phyloP scores from a whole-genome alignment of 2,113 vertebrate species.

The Muscicapa adusta region DNA sequence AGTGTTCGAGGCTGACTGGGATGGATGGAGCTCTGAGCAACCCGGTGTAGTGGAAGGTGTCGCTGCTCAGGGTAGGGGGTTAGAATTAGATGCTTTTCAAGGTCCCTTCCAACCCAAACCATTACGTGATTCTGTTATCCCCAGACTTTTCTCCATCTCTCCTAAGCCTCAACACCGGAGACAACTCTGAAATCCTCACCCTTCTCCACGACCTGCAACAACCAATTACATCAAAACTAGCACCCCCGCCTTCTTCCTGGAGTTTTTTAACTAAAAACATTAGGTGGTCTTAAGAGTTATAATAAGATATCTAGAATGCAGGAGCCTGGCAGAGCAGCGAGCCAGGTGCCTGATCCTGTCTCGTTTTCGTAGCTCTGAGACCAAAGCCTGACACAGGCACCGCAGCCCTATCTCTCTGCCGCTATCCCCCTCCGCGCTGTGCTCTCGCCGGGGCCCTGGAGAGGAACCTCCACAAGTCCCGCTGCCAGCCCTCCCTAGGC shows the following conservation, averaged over 20 bases:
- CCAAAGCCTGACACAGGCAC: not conserved
- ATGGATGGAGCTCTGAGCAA: not conserved
- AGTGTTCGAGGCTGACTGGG: not conserved
- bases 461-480: not conserved
- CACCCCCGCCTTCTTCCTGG: rapidly evolving
- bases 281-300: rapidly evolving
- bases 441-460: not conserved
- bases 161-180: no score
- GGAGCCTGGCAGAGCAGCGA: not conserved
- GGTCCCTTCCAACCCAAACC: not conserved
- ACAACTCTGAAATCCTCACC: not conserved
- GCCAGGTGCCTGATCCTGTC: not conserved
- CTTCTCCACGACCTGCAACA: not conserved
- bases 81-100: not conserved
- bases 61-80: rapidly evolving
- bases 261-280: not conserved
- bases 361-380: rapidly evolving
- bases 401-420: rapidly evolving
- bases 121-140: not conserved
- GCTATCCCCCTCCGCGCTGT: rapidly evolving
- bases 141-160: not conserved
- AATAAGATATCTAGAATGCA: not conserved
- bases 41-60: not conserved
- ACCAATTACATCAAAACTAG: not conserved
- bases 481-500: not conserved